phyloP scores from a whole-genome alignment of 2,113 vertebrate species.

The Catharus minimus region DNA sequence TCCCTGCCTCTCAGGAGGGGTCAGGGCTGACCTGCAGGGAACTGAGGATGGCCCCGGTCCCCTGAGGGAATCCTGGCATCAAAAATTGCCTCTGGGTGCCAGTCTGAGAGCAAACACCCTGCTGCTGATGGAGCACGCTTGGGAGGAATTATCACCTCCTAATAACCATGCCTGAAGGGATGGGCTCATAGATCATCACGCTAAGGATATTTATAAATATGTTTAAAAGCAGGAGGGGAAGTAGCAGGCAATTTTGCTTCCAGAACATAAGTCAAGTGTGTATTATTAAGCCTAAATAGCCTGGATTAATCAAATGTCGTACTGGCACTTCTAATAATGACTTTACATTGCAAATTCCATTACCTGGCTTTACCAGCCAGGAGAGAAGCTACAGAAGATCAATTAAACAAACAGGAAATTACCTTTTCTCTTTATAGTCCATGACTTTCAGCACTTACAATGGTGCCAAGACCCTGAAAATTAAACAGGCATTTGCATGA shows the following conservation, averaged over 20 bases:
- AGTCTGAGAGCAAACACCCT: not conserved
- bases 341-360: slow-evolving; percentile 55
- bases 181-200: not conserved
- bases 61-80: not conserved
- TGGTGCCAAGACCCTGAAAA: slow-evolving; percentile 31
- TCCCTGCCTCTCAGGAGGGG: not conserved
- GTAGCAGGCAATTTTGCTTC: slow-evolving; percentile 33
- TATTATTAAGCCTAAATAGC: slow-evolving; percentile 62
- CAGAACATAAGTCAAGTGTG: slow-evolving; percentile 45
- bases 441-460: slow-evolving; percentile 27
- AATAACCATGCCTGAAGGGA: not conserved
- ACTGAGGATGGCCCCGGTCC: rapidly evolving
- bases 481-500: slow-evolving; percentile 45
- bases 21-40: not conserved
- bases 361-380: slow-evolving; percentile 45
- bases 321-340: slow-evolving; percentile 65
- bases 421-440: slow-evolving; percentile 30
- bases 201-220: slow-evolving; percentile 7
- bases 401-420: slow-evolving; percentile 71
- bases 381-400: slow-evolving; percentile 61
- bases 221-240: not conserved
- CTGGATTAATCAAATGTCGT: slow-evolving; percentile 69
- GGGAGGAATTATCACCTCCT: not conserved
- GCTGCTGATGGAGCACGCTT: not conserved
- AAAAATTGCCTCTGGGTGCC: not conserved